phyloP scores from a whole-genome alignment of 2,113 vertebrate genomes.

The Microcebus griseorufus region DNA sequence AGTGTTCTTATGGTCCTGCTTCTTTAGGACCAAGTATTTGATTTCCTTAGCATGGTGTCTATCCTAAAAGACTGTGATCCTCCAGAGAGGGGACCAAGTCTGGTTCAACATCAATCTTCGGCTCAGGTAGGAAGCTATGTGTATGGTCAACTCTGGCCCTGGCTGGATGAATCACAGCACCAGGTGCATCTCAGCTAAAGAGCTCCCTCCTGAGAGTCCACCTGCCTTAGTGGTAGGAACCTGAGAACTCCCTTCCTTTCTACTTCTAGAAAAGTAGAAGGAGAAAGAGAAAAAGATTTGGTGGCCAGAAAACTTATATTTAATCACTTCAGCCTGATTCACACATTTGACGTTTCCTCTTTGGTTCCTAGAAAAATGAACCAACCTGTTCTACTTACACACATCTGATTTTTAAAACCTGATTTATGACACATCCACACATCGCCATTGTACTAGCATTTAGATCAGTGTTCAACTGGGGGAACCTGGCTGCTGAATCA shows the following conservation, averaged over 20 bases:
- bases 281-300: not conserved
- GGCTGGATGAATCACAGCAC: not conserved
- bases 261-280: not conserved
- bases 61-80: not conserved
- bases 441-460: not conserved
- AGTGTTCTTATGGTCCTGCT: not conserved
- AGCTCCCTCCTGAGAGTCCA: not conserved
- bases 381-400: not conserved
- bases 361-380: slow-evolving; percentile 17
- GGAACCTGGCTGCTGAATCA: not conserved
- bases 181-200: no score
- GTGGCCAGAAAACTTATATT: not conserved
- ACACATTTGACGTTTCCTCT: not conserved
- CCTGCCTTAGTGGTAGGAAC: not conserved
- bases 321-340: not conserved
- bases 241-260: not conserved
- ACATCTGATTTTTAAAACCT: slow-evolving; percentile 37
- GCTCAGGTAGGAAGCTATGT: not conserved
- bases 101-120: no score
- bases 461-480: slow-evolving; percentile 2
- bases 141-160: rapidly evolving
- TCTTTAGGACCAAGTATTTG: not conserved
- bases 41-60: not conserved
- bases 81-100: not conserved
- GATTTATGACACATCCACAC: not conserved